Percentiles rank a stretch among this genome's conserved stretches.
These are phyloP conservation scores for Sitta europaea DNA, from an alignment of 2,113 vertebrate species.

Conservation along the genomic window DNA sequence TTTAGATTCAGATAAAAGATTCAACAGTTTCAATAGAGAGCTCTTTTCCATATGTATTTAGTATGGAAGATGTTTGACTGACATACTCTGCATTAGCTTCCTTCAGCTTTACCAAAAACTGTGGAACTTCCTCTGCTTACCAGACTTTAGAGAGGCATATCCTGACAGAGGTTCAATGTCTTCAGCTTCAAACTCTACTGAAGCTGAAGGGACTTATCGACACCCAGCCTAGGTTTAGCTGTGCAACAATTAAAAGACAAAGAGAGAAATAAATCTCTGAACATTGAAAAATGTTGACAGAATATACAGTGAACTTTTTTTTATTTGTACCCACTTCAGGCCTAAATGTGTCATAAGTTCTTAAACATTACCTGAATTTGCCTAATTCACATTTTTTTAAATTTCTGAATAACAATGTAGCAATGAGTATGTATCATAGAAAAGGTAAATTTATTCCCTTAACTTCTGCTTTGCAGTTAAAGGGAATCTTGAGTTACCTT, in stretches of 20 bases:
- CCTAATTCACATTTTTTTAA: not conserved
- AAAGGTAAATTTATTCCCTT: not conserved
- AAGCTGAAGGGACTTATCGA: not conserved
- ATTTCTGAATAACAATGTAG: not conserved
- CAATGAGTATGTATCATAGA: not conserved
- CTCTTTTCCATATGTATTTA: not conserved
- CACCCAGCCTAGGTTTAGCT: not conserved
- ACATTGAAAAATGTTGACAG: not conserved
- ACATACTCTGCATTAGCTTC: not conserved
- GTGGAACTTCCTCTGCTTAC: not conserved
- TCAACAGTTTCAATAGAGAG: not conserved
- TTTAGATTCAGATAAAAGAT: not conserved
- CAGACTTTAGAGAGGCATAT: not conserved
- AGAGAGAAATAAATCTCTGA: not conserved
- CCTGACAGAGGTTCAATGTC: not conserved
- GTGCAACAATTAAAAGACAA: not conserved
- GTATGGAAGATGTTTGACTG: not conserved
- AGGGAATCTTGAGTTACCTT: not conserved
- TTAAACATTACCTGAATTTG: not conserved
- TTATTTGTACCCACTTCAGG: not conserved
- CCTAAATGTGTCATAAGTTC: not conserved
- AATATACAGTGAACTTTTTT: not conserved
- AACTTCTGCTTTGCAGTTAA: not conserved
- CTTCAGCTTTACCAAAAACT: not conserved
- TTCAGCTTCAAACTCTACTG: not conserved